These are phyloP conservation scores for Sprattus sprattus DNA, from an alignment of 2,113 vertebrate genomes.

Conservation along the genomic window DNA sequence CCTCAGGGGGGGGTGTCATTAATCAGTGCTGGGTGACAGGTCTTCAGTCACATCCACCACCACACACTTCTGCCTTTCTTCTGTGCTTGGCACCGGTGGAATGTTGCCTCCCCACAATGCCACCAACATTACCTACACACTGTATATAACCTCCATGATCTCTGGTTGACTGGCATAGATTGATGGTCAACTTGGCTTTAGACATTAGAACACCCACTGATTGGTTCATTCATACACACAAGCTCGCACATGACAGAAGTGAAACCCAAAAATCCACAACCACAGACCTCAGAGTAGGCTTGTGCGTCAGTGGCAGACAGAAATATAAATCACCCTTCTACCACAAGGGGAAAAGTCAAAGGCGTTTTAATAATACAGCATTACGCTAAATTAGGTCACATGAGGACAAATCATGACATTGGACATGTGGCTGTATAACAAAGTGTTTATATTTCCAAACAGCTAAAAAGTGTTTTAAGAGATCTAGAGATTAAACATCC, in stretches of 20 bases:
- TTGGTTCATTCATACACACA: not conserved
- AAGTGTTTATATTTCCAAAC: not conserved
- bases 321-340: not conserved
- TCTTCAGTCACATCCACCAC: conserved; percentile 59
- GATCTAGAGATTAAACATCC: not conserved
- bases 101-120: not conserved
- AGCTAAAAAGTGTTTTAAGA: not conserved
- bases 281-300: not conserved
- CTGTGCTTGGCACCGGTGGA: not conserved
- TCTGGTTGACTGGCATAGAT: not conserved
- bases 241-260: not conserved
- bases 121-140: not conserved
- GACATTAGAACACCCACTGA: not conserved
- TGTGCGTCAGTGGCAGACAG: not conserved
- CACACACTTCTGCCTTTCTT: conserved; percentile 53
- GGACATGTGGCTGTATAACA: not conserved
- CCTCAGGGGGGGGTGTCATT: conserved; percentile 67
- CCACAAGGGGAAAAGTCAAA: not conserved
- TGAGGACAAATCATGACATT: not conserved
- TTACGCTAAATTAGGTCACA: not conserved
- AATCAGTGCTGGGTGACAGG: conserved; percentile 82
- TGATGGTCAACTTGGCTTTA: not conserved
- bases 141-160: not conserved
- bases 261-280: not conserved
- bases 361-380: not conserved